Base-by-base conservation (phyloP, 2,113 vertebrate species). In the pig (Sus scrofa) region DNA sequence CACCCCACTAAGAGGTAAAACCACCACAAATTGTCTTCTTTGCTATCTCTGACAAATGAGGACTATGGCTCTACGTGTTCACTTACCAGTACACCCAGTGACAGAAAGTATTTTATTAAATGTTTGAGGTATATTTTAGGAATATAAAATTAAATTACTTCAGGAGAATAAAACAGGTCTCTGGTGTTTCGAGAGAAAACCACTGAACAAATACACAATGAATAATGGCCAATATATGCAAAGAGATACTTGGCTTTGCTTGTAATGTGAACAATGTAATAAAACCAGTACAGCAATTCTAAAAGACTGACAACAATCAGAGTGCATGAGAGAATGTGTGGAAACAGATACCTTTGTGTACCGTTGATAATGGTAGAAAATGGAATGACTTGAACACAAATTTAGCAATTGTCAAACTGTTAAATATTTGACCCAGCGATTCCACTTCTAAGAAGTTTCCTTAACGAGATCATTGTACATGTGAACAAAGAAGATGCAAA, bases 121-220 rank as follows among this genome's bases (percentile, higher is more conserved):
- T 86, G 34, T 75, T 58, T 67, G 10, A 34, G 16, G 7, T 77
- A 62, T 30, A 91, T 30, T 44, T 70, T 85, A 88, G 56, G 27
- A 82, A 77, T 88, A 85, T 70, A 84, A 88, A 93, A 93, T 68
- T 85, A 95, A 96, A 63, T 86, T 10, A 88, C 32, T 67, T 93
- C n/a, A 78, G 81, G 70, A 88, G 54, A 32, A 75, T 88, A 89
- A 92, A 90, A 92, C 1, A 85, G 20, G 37, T 62, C 71, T 84
- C 75, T 70, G 34, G 26, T 73, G 16, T 94, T 93, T 95, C 96
- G 90, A 62, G 37, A 82, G 54, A 95, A 96, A 95, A 92, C 32
- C 75, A 91, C 1, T 71, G 14, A 56, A 68, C 62, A 93, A 93
- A 81, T 3, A 93, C 3, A 15, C 30, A 95, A 89, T 81, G 15